Conservation (phyloP, 92 coral and sea anemone species). For the Montipora capitata region DNA sequence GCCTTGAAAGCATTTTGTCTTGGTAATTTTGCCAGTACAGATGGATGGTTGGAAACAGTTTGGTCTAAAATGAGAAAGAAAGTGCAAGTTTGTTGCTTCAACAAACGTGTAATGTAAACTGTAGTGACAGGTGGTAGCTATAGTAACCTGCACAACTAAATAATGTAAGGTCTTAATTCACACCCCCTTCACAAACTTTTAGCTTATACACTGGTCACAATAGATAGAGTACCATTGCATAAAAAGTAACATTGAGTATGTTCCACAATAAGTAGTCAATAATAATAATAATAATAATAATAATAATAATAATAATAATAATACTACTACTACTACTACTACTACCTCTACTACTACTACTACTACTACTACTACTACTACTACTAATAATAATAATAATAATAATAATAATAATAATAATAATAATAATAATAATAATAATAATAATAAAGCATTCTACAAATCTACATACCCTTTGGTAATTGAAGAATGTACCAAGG, state of each 20-base stretch:
- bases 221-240: not conserved
- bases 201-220: constrained; percentile 3
- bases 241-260: not conserved
- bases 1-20: constrained; percentile 1
- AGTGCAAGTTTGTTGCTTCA: not conserved
- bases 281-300: not conserved
- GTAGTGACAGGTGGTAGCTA: not conserved
- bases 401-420: too few species aligned
- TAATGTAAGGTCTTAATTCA: not conserved
- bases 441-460: constrained; percentile 4
- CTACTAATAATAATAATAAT: too few species aligned
- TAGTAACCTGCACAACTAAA: not conserved
- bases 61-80: not conserved
- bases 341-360: too few species aligned
- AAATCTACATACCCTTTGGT: constrained; percentile 30
- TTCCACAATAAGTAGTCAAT: not conserved
- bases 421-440: too few species aligned
- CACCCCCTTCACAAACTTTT: constrained; percentile 8
- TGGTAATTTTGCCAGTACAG: constrained; percentile 45
- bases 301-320: too few species aligned
- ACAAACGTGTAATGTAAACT: constrained; percentile 2
- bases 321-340: too few species aligned
- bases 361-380: too few species aligned
- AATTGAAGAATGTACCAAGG: constrained; percentile 25
- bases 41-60: constrained; percentile 36